Percentiles rank a stretch among this genome's conserved stretches.
phyloP scores from a whole-genome alignment of 2,113 vertebrate species.

The Hoplias malabaricus region DNA sequence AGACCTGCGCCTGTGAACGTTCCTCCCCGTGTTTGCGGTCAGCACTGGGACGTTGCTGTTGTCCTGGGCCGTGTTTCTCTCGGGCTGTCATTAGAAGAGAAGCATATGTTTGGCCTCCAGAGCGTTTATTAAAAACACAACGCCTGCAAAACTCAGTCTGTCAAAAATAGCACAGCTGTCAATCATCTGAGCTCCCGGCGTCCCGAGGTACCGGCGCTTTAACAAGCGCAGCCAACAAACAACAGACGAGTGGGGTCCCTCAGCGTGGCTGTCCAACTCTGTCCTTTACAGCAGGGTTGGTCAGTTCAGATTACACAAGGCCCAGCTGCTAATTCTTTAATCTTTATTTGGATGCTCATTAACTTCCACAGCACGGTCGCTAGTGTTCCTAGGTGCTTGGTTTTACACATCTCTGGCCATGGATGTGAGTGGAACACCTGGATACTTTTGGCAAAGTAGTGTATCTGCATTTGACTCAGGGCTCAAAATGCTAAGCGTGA shows the following conservation, averaged over 20 bases:
- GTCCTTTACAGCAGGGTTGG: too few relatives aligned
- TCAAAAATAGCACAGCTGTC: conserved; percentile 39
- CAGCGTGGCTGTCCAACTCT: not conserved
- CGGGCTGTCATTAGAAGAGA: not conserved
- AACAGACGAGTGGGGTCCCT: not conserved
- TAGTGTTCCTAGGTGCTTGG: too few relatives aligned
- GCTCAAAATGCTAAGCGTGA: too few relatives aligned
- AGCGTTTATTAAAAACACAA: conserved; percentile 29
- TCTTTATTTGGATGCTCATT: too few relatives aligned
- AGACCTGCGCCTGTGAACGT: not conserved
- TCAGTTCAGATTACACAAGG: too few relatives aligned
- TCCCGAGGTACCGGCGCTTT: conserved; percentile 8
- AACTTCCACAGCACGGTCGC: too few relatives aligned
- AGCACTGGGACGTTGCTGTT: not conserved
- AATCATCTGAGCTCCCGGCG: not conserved
- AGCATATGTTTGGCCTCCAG: conserved; percentile 37
- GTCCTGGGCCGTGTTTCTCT: not conserved
- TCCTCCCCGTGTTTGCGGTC: not conserved
- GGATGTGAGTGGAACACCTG: too few relatives aligned
- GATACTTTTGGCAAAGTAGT: too few relatives aligned
- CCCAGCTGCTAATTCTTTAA: too few relatives aligned
- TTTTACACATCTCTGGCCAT: too few relatives aligned
- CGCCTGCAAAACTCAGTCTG: conserved; percentile 25
- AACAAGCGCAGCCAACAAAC: too few relatives aligned
- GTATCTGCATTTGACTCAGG: too few relatives aligned